Base-by-base conservation (phyloP, 2,113 vertebrate genomes). In the Stegostoma tigrinum region DNA sequence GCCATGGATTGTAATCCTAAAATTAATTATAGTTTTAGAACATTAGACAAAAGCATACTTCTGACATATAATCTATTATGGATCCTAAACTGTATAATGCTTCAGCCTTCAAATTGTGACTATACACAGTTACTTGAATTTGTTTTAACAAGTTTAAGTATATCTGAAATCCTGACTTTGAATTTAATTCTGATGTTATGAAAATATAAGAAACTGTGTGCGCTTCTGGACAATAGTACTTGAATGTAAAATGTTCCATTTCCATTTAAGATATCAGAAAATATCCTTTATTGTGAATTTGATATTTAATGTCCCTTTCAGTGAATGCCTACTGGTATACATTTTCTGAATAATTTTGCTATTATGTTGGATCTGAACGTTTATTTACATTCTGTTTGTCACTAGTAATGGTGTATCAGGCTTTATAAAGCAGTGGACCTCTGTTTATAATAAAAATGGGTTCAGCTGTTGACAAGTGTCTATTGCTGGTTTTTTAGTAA, bases 1-100 rank as follows among this genome's bases (percentile, higher is more conserved):
- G 45, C 67, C 38, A 72, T 70, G 27, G 67, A 95, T 95, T 21
- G 14, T 95, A 30, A 95, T 95, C 6, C 7, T 95, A 68, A 94
- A 95, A 48, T 95, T 95, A 24, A 34, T 95, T 95, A 68, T 45
- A 95, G 68, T 72, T 95, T 94, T 94, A 38, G 38, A 67, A 67
- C 12, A 95, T 45, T 42, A 52, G 72, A 4, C 55, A 67, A 24
- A 93, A 95, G 94, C 68, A 95, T 42, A 95, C 34, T 95, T 75
- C 45, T 42, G 15, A 5, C 67, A 72, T 72, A 70, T 95, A 95
- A 95, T 72, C 94, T 95, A 66, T 72, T 95, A 95, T 48, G 12
- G 42, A 72, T 34, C 27, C 42, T 95, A 52, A 95, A 95, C 4
- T 70, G 23, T 94, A 95, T 75, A 52, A 68, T 17, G 10, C 48